Base-by-base conservation (phyloP, 1,140 invertebrate genomes). In the Drosophila orosa region DNA sequence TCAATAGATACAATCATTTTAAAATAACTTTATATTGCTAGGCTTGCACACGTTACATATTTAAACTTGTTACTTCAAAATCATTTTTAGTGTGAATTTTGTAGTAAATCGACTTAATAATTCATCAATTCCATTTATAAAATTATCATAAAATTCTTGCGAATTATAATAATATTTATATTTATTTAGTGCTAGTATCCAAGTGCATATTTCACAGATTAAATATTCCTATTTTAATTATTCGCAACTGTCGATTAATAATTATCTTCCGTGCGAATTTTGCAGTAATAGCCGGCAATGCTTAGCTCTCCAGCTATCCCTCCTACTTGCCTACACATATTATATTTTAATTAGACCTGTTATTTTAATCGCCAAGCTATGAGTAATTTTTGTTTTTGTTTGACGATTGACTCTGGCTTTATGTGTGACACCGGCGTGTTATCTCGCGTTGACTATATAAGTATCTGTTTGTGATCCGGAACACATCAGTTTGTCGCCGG, bases 321-420 rank as follows among this genome's bases (percentile, higher is more conserved):
- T 22, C 48, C 17, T 4, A 52, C 29, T 15, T 52, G 7, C 17
- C 5, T 9, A 22, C 17, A 15, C 17, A 33, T 9, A 52, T 33
- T 33, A 22, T 33, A 33, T 52, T 22, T 22, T 15, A 33, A 52
- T 52, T 33, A 22, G 27, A 52, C 48, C 48, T 33, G 48, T 33
- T 50, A 50, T 50, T 52, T 33, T 52, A 52, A 52, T 52, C 48
- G 3, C 8, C 19, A 13, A 52, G 29, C 29, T 52, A 19, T 22
- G 27, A 52, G 17, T 52, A 9, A 3, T 33, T 24, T 44, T 8
- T 25, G 47, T 8, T 19, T 48, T 13, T 19, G 25, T 50, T 29
- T n/a, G 15, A 22, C 19, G 19, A 13, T 17, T 33, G 10, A 50
- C 44, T 45, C 44, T 8, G 4, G 42, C 19, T 24, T 24, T 6